These are phyloP conservation scores for Thermophis baileyi DNA, from an alignment of 2,113 vertebrate genomes.

Conservation along the genomic window DNA sequence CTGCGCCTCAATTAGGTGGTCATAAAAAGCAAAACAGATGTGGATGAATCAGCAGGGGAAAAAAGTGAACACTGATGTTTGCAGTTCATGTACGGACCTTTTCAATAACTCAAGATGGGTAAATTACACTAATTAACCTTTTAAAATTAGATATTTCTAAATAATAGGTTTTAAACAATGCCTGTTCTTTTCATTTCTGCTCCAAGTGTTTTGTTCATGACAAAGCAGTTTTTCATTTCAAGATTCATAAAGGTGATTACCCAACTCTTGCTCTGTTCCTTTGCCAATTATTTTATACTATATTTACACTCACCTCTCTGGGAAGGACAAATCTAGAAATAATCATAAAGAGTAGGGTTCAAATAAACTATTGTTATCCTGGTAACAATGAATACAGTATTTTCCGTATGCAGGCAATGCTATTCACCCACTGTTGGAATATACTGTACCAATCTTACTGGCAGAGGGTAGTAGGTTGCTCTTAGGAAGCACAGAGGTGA, in stretches of 20 bases:
- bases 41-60: slow-evolving; percentile 70
- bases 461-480: neutral
- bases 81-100: slow-evolving; percentile 82
- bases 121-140: slow-evolving; percentile 97
- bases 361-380: slow-evolving; percentile 10
- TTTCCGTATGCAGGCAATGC: neutral
- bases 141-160: slow-evolving; percentile 85
- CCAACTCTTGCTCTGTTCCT: slow-evolving; percentile 45
- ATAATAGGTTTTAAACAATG: slow-evolving; percentile 89
- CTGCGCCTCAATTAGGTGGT: slow-evolving; percentile 80
- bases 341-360: slow-evolving; percentile 19
- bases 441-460: neutral
- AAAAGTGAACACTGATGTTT: slow-evolving; percentile 73
- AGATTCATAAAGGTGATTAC: slow-evolving; percentile 42
- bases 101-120: slow-evolving; percentile 79
- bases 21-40: slow-evolving; percentile 74
- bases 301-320: slow-evolving; percentile 14
- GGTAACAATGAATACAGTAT: slow-evolving; percentile 6
- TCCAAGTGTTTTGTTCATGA: slow-evolving; percentile 63
- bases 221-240: slow-evolving; percentile 55
- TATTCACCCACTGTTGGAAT: neutral
- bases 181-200: slow-evolving; percentile 59
- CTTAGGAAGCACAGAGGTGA: neutral
- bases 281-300: slow-evolving; percentile 40
- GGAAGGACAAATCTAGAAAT: neutral